Conservation (phyloP, 2,797 vertebrate species). For the Florisuga fusca region DNA sequence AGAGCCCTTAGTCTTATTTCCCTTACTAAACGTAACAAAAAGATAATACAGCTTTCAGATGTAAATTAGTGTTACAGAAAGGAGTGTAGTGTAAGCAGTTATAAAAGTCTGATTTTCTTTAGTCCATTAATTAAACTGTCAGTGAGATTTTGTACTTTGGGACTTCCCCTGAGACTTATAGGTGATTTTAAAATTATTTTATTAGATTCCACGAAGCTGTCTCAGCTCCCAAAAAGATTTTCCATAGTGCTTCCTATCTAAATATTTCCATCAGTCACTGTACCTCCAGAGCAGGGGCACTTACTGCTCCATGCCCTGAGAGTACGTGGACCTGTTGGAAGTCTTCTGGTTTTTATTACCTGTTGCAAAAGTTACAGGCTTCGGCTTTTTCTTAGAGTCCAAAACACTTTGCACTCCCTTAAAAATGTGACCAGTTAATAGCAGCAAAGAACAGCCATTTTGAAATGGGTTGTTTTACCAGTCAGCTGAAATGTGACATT, state of each 20-base stretch:
- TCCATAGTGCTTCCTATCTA: background rate
- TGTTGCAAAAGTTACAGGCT: background rate
- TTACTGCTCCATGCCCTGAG: rapidly evolving
- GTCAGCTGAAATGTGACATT: background rate
- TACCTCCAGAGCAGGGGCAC: background rate
- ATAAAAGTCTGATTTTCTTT: background rate
- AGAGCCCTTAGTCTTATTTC: background rate
- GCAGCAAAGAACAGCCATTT: background rate
- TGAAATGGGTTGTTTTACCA: background rate
- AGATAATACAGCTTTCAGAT: background rate
- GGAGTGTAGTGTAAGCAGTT: background rate
- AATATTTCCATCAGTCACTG: background rate
- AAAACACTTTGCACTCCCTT: background rate
- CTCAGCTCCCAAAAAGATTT: background rate
- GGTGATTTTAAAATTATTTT: background rate
- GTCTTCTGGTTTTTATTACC: background rate
- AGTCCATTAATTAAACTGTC: background rate
- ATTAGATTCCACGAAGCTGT: background rate
- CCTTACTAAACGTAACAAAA: background rate
- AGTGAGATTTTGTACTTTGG: background rate
- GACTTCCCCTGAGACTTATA: background rate
- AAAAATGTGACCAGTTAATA: background rate
- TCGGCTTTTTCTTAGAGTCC: background rate
- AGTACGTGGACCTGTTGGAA: background rate
- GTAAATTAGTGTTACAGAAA: background rate